Evolutionary conservation across 2,888 invertebrate species (phyloP).

Genomic region (Rutpela maculata): DNA sequence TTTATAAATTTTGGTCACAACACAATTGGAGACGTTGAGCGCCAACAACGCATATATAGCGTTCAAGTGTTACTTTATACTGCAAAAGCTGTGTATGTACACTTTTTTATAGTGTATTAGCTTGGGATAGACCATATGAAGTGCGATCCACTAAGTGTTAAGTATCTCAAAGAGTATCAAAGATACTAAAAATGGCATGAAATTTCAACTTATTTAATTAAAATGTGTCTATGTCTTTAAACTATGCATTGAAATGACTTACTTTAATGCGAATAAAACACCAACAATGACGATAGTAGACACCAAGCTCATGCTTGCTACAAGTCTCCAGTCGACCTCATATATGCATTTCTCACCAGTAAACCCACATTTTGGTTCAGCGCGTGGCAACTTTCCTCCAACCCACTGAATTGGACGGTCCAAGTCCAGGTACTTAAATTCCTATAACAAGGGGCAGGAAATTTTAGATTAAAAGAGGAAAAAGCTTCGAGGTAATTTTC

Average conservation of each 20-base stretch:
- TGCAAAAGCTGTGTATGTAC: too few relatives aligned
- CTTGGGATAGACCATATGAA: too few relatives aligned
- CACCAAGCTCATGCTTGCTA: constrained; percentile 80
- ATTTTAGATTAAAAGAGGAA: background rate
- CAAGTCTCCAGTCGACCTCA: constrained; percentile 81
- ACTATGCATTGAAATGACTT: constrained; percentile 62
- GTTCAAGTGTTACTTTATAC: background rate
- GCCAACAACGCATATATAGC: background rate
- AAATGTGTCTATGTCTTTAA: too few relatives aligned
- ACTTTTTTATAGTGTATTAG: too few relatives aligned
- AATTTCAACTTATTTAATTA: too few relatives aligned
- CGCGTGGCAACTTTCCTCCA: constrained; percentile 82
- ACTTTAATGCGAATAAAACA: constrained; percentile 82
- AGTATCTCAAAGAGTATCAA: too few relatives aligned
- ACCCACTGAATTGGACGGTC: constrained; percentile 85
- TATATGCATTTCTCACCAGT: constrained; percentile 83
- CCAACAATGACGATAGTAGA: constrained; percentile 81
- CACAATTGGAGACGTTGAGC: too few relatives aligned
- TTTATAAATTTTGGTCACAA: too few relatives aligned
- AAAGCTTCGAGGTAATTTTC: background rate
- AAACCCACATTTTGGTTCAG: constrained; percentile 92
- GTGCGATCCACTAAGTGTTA: too few relatives aligned
- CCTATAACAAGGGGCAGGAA: constrained; percentile 68
- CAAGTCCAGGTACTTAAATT: constrained; percentile 80
- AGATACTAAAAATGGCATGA: too few relatives aligned